phyloP scores from a whole-genome alignment of 2,113 vertebrate genomes.

The Saimiri boliviensis region DNA sequence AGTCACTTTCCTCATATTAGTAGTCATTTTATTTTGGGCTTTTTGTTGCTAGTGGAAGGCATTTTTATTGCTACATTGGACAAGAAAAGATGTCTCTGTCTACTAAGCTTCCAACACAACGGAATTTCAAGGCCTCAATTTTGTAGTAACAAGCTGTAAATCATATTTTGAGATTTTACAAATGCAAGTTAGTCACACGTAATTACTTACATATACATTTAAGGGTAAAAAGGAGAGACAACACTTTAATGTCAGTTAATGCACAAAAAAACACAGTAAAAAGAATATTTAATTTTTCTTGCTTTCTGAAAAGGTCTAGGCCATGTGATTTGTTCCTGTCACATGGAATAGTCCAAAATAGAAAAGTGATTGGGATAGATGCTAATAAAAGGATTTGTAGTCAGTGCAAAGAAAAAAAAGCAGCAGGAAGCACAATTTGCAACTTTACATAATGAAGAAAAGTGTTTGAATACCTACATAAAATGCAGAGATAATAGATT shows the following conservation, averaged over 20 bases:
- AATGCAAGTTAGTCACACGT: not conserved
- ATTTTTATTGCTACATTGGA: not conserved
- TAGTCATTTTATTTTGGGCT: not conserved
- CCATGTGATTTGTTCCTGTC: not conserved
- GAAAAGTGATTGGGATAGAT: not conserved
- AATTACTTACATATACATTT: not conserved
- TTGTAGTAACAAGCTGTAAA: not conserved
- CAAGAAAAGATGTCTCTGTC: fast-evolving
- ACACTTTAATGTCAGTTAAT: not conserved
- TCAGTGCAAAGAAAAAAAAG: not conserved
- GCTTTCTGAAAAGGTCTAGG: not conserved
- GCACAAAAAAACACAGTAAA: not conserved
- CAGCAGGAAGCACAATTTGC: not conserved
- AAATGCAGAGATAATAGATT: not conserved
- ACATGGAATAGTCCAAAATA: not conserved
- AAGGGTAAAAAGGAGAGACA: not conserved
- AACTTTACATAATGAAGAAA: not conserved
- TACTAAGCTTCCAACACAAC: fast-evolving
- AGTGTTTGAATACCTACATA: not conserved
- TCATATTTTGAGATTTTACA: not conserved
- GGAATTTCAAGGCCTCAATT: not conserved
- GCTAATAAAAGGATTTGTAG: not conserved
- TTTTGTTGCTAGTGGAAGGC: not conserved
- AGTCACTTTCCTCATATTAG: not conserved
- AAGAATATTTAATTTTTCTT: not conserved